Conservation (phyloP, 1,140 invertebrate genomes). For the Hirudo medicinalis region DNA sequence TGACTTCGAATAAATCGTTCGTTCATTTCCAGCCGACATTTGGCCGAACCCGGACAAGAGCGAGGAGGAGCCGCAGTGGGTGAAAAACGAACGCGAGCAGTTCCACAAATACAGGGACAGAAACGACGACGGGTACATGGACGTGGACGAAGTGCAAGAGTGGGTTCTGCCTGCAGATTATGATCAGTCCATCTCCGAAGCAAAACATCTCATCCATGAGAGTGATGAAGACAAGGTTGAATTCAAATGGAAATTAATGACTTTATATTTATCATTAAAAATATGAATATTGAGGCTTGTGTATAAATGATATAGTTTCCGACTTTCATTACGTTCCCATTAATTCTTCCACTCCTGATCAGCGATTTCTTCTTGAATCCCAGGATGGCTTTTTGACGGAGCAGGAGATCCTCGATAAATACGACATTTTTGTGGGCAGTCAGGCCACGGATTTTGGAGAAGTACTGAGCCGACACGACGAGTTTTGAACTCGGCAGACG, state of each 20-base stretch:
- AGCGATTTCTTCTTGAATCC: conserved; percentile 23
- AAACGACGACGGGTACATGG: conserved; percentile 74
- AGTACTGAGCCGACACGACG: conserved; percentile 76
- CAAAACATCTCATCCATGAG: conserved; percentile 84
- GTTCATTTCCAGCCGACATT: conserved; percentile 55
- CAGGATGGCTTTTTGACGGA: conserved; percentile 74
- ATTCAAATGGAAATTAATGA: not conserved
- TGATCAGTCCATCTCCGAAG: conserved; percentile 89
- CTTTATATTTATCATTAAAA: not conserved
- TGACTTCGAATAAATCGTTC: not conserved
- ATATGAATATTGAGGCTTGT: not conserved
- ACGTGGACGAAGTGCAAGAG: conserved; percentile 64
- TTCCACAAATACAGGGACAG: conserved; percentile 64
- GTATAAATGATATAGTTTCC: not conserved
- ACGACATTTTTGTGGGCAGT: conserved; percentile 93
- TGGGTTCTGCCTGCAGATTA: conserved; percentile 94
- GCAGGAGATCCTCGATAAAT: conserved; percentile 82
- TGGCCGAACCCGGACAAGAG: conserved; percentile 51
- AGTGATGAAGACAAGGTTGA: conserved; percentile 66
- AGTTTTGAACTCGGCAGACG: conserved; percentile 30
- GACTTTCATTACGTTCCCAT: not conserved
- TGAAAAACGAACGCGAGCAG: conserved; percentile 79
- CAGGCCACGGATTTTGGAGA: conserved; percentile 98
- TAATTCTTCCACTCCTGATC: not conserved
- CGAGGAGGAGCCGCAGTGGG: conserved; percentile 83